Base-by-base conservation (phyloP, 2,797 vertebrate genomes). In the Gymnoscopelus braueri region DNA sequence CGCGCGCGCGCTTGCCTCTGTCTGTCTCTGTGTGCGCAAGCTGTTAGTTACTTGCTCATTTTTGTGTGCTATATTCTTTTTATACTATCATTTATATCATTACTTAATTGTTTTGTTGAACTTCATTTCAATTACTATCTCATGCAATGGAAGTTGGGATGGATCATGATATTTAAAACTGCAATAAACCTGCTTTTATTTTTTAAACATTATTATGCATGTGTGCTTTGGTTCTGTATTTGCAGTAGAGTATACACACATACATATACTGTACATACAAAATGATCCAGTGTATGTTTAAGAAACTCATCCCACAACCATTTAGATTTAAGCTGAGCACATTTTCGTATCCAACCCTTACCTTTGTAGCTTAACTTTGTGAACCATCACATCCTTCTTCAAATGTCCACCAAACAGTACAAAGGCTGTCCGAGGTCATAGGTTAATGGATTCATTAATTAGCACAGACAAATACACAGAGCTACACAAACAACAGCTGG, bases 171-270 rank as follows among this genome's bases (percentile, higher is more conserved):
- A 67, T 86, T 90, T 85, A 82, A 91, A 90, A 89, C 72, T 87
- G 90, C 92, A 94, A 93, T 93, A 94, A 94, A 94, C 87, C 87
- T 90, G 89, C 88, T 88, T 91, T 90, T 87, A 11, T 80, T 92
- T 86, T 82, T 82, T 49, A 82, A 89, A 76, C 65, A 72, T 67
- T 75, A 84, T 48, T 68, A 64, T 54, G 1, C 14, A 70, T n/a
- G 11, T 62, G 44, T 68, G 47, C 8, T 55, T 29, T 69, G 15
- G 12, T 3, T 14, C 3, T 59, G 15, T 47, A 29, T 51, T 58
- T 66, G 39, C 54, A 15, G 47, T 44, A 44, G 39, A 44, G 39
- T 10, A 2, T 44, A 44, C 35, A 5, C 8, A 44, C 39, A 44
- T 2, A 39, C 35, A 39, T 39, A 19, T 19, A 44, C 5, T 44